Evolutionary conservation across 2,888 invertebrate species (phyloP), one percentile per base, ranked within the genome.

Genomic region (Cyclophora punctaria): DNA sequence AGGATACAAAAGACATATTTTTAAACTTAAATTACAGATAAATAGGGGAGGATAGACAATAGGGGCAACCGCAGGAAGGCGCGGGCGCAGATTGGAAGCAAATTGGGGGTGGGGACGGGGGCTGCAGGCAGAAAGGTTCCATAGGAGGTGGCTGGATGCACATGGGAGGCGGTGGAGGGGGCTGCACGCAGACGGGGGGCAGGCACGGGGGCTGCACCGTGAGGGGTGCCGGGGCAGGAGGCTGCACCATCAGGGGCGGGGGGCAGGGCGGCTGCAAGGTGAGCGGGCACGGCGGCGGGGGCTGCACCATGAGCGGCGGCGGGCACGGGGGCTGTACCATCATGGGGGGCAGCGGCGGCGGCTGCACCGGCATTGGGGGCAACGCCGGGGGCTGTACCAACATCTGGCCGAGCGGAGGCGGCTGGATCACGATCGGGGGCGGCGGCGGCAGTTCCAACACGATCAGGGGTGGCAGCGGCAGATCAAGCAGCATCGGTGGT

Each of bases 381-480:
- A 80, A 51, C n/a, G 80, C 70, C 3, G 86, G 86, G 6, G 82
- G 81, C 55, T 84, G 84, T 33, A 86, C 71, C 73, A 77, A 67
- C 50, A 86, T 64, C 50, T 77, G 80, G 0, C 80, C 79, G 34
- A 83, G 49, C 41, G 84, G 72, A 1, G 85, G 85, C 2, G 83
- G 84, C 54, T 86, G 86, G 4, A 86, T 67, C 3, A 83, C 63
- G 34, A 86, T 79, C 45, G 83, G 83, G 0, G 81, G 78, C n/a
- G 81, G 79, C 7, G 74, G 61, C 6, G 84, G 84, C 34, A 83
- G 66, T 55, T 81, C 81, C 6, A 85, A 78, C 3, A 80, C 57
- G 51, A 85, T 71, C 5, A 84, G 80, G 4, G 82, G 79, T 5
- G 78, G 71, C 41, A 75, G 53, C 0, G 83, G 83, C 41, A 82